A percentile compares a stretch with the other conserved stretches of the same genome.
These are phyloP conservation scores for Flabesymbios commensalis DNA, from an alignment of 2,888 invertebrate species.

Conservation along the genomic window DNA sequence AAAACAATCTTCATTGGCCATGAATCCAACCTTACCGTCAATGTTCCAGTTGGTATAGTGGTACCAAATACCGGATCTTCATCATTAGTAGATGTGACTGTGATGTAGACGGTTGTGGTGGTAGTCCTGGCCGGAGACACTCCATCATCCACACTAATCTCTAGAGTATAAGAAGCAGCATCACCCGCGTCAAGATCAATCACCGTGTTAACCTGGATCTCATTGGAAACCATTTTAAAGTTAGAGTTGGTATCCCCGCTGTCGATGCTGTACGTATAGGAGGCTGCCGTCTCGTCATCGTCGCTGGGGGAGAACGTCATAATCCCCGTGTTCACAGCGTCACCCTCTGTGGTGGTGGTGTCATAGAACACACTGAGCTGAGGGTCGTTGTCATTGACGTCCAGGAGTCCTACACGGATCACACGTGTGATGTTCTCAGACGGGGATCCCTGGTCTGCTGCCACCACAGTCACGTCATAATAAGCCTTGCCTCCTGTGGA, in stretches of 20 bases:
- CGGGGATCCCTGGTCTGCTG: constrained; percentile 20
- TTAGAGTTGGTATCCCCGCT: constrained; percentile 33
- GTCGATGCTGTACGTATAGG: constrained; percentile 6
- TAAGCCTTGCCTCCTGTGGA: constrained; percentile 29
- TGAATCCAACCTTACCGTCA: too few relatives aligned
- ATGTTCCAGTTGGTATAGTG: too few relatives aligned
- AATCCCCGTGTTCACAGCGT: constrained; percentile 32
- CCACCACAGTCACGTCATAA: constrained; percentile 33
- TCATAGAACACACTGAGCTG: too few relatives aligned
- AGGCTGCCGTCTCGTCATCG: constrained; percentile 24
- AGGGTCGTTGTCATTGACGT: constrained; percentile 36
- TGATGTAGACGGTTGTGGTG: constrained; percentile 5
- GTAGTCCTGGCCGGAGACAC: neutral
- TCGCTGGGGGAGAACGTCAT: constrained; percentile 40
- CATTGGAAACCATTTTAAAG: neutral
- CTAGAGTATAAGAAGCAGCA: constrained; percentile 11
- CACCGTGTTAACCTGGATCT: constrained; percentile 28
- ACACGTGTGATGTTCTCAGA: constrained; percentile 15
- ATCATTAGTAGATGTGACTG: constrained; percentile 5
- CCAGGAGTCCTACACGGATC: constrained; percentile 20
- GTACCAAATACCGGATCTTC: constrained; percentile 10
- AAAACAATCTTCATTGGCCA: too few relatives aligned
- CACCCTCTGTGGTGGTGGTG: constrained; percentile 38
- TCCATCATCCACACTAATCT: constrained; percentile 24
- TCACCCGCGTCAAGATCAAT: constrained; percentile 24